These are phyloP conservation scores for Drosophila tani DNA, from an alignment of 1,140 invertebrate genomes.

Conservation along the genomic window DNA sequence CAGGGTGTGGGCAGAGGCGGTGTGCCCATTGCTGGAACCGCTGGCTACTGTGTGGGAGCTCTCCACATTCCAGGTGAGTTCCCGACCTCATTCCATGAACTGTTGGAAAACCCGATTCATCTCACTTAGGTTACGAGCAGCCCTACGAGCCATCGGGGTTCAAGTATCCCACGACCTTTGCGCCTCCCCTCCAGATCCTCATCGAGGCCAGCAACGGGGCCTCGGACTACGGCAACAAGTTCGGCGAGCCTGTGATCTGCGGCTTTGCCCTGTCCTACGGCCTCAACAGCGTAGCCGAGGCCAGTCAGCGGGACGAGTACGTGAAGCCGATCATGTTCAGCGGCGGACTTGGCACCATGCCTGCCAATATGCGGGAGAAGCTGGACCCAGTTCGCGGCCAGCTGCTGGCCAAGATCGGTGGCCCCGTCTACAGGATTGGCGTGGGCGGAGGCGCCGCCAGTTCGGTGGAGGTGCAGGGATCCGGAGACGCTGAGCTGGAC, in stretches of 20 bases:
- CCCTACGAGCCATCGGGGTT: slow-evolving; percentile 94
- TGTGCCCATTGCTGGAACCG: slow-evolving; percentile 97
- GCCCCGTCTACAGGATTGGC: slow-evolving; percentile 98
- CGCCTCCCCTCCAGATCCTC: slow-evolving; percentile 93
- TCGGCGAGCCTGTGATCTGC: slow-evolving; percentile 96
- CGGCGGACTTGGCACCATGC: slow-evolving; percentile 96
- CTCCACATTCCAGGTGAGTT: slow-evolving; percentile 93
- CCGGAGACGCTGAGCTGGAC: slow-evolving; percentile 94
- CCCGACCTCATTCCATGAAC: too few relatives aligned
- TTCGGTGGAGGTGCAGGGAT: slow-evolving; percentile 96
- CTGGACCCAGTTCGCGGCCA: slow-evolving; percentile 86
- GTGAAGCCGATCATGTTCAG: slow-evolving; percentile 99
- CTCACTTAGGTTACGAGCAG: slow-evolving; percentile 88
- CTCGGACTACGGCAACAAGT: slow-evolving; percentile 99
- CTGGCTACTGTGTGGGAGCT: slow-evolving; percentile 98
- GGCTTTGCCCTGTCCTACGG: slow-evolving; percentile 98
- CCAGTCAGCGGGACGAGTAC: slow-evolving; percentile 93
- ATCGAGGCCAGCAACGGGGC: slow-evolving; percentile 99
- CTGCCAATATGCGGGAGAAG: slow-evolving; percentile 67
- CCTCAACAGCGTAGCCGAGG: slow-evolving; percentile 86
- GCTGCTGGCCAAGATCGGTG: slow-evolving; percentile 97
- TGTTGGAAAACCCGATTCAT: neutral
- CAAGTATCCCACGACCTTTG: slow-evolving; percentile 95
- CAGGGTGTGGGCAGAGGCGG: slow-evolving; percentile 97
- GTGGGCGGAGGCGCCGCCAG: slow-evolving; percentile 98